Base-by-base conservation (phyloP, 1,140 invertebrate species). In the Bemisia tabaci region DNA sequence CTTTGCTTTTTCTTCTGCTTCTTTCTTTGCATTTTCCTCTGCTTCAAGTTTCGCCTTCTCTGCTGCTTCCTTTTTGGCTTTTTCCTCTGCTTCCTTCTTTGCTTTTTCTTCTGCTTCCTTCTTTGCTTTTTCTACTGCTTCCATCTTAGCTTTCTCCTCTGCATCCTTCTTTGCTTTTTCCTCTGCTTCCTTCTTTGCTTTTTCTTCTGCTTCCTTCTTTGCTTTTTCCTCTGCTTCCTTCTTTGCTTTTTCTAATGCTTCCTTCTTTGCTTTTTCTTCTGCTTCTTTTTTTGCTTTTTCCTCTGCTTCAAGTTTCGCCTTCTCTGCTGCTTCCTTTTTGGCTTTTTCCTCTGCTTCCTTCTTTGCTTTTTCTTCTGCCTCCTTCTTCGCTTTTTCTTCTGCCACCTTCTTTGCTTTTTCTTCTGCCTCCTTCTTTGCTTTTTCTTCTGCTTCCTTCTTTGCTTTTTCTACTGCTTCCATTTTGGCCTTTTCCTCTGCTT, bases 151-250 rank as follows among this genome's bases (percentile, higher is more conserved):
- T 27, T 69, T 59, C 22, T 27, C 64, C 48, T 70, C 33, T 5
- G 33, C 33, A 5, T 48, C 33, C 63, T 65, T 70, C 26, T 39
- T 68, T 60, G 60, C 48, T n/a, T 68, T 65, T 62, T 59, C 71
- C 66, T 33, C 63, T 61, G 22, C 70, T 70, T 12, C 73, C 70
- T 65, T 69, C 62, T 71, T 70, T 21, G 62, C 64, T 64, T 71
- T 68, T 58, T 69, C 70, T 59, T 72, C 68, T 0, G 65, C 59
- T 1, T 69, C 33, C 63, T 70, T 39, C 1, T 67, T 62, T 68
- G 67, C 58, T 62, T 68, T 33, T 63, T 60, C 22, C 60, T 67
- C 66, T 59, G 64, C 60, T 66, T 66, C 61, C 58, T 63, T 63
- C 62, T 68, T 24, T n/a, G 60, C 63, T 48, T 65, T 64, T 63